These are phyloP conservation scores for Astropecten irregularis DNA, from an alignment of 53 echinoderm and acorn worm species.

Conservation along the genomic window DNA sequence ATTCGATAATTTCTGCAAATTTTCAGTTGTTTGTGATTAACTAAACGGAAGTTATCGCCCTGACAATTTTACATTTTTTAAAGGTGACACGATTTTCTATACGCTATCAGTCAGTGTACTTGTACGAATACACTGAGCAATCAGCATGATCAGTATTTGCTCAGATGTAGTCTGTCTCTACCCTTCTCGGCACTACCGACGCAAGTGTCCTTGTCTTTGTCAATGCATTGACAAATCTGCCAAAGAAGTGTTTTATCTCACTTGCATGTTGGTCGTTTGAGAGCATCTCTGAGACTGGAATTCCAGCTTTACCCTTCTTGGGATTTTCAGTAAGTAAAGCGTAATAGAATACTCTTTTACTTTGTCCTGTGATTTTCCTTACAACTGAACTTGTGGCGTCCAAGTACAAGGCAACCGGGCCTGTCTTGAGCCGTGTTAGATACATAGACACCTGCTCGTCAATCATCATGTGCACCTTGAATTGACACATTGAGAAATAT, in stretches of 20 bases:
- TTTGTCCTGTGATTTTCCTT: constrained; percentile 59
- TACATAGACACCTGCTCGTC: constrained; percentile 44
- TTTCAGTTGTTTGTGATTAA: no score
- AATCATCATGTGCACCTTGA: constrained; percentile 50
- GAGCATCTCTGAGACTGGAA: constrained; percentile 55
- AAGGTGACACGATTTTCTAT: no score
- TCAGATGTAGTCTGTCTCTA: no score
- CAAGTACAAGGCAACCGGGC: constrained; percentile 18
- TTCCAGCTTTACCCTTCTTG: constrained; percentile 35
- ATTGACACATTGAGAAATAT: constrained; percentile 46
- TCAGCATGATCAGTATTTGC: no score
- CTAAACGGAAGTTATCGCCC: no score
- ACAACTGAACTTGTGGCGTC: constrained; percentile 63
- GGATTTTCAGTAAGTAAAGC: constrained; percentile 56
- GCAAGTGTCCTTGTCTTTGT: constrained; percentile 1
- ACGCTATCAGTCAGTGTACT: no score
- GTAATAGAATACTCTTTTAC: constrained; percentile 47
- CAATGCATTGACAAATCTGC: constrained; percentile 32
- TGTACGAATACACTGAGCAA: no score
- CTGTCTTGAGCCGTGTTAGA: constrained; percentile 4
- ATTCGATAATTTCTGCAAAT: no score
- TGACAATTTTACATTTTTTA: no score
- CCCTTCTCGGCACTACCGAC: no score
- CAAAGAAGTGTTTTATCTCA: constrained; percentile 56
- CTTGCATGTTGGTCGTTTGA: constrained; percentile 57